These are phyloP conservation scores for Sakesphorus luctuosus DNA, from an alignment of 2,113 vertebrate genomes.

Conservation along the genomic window DNA sequence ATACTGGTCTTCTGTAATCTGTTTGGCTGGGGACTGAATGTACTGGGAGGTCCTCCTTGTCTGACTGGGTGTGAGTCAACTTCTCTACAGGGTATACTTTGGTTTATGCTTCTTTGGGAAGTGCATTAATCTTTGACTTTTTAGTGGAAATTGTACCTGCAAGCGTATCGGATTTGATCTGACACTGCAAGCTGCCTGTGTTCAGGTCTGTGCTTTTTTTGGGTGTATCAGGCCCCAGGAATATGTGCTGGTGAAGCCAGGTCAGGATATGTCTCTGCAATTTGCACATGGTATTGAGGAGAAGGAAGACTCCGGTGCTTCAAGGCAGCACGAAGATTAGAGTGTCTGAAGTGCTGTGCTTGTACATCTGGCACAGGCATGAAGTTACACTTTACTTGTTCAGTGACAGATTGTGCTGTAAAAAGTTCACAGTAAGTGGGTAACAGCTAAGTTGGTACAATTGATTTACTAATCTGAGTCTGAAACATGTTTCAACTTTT, in stretches of 20 bases:
- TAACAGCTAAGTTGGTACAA: neutral
- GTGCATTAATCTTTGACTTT: neutral
- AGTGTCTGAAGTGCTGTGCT: neutral
- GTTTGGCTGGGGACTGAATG: neutral
- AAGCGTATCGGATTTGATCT: neutral
- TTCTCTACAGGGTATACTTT: neutral
- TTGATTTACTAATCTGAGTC: neutral
- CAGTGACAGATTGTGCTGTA: neutral
- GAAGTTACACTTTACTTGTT: neutral
- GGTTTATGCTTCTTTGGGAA: neutral
- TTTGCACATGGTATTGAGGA: neutral
- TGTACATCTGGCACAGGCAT: neutral
- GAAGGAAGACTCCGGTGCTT: neutral
- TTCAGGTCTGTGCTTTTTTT: neutral
- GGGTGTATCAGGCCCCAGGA: neutral
- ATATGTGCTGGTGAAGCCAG: neutral
- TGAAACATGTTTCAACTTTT: conserved; percentile 1
- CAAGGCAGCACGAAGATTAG: neutral
- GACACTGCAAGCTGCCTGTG: neutral
- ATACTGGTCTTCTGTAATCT: neutral
- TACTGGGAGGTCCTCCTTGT: neutral
- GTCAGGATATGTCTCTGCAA: neutral
- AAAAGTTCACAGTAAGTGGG: neutral
- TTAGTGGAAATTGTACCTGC: neutral
- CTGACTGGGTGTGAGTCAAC: neutral